These are phyloP conservation scores for Sebastes melanostomus DNA, from an alignment of 2,797 vertebrate species.

Conservation along the genomic window DNA sequence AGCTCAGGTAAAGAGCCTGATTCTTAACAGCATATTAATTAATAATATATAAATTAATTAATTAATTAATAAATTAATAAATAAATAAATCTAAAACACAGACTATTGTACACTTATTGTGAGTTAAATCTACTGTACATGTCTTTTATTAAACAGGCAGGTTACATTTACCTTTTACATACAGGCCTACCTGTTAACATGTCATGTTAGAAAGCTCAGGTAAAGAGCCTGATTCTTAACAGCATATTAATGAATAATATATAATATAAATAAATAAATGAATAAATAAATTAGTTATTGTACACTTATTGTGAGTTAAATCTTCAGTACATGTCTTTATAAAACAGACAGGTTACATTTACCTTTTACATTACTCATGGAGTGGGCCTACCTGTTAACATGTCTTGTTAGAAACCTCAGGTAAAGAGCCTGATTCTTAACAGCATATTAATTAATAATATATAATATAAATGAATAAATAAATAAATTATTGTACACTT, in stretches of 20 bases:
- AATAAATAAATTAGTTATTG: too few relatives aligned
- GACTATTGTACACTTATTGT: neutral
- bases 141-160: neutral
- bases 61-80: neutral
- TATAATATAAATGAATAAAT: too few relatives aligned
- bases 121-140: neutral
- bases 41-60: too few relatives aligned
- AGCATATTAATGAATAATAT: too few relatives aligned
- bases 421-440: too few relatives aligned
- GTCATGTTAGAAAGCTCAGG: neutral
- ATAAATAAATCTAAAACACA: too few relatives aligned
- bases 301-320: neutral
- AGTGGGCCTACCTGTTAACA: constrained; percentile 50
- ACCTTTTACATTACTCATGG: neutral
- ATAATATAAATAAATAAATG: too few relatives aligned
- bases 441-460: too few relatives aligned
- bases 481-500: neutral
- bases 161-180: neutral
- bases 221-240: too few relatives aligned
- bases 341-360: neutral
- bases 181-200: constrained; percentile 45
- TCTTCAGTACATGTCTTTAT: fast-evolving
- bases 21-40: too few relatives aligned
- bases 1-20: neutral
- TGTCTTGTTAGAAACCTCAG: neutral